Conservation (phyloP, 2,888 invertebrate genomes). For the Tortricodes alternella region DNA sequence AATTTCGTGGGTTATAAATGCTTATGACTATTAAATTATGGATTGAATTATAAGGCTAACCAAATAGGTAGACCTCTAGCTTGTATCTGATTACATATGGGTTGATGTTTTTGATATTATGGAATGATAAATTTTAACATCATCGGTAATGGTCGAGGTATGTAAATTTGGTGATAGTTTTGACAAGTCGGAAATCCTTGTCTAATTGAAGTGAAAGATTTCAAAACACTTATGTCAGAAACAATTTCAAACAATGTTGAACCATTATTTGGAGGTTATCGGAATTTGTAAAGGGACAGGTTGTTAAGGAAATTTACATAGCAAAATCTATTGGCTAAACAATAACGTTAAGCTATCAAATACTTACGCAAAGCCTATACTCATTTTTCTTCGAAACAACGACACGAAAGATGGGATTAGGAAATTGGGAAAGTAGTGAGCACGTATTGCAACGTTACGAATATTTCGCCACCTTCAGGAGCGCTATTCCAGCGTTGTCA, state of each 20-base stretch:
- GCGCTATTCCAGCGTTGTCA: too few relatives aligned
- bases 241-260: slow-evolving; percentile 10
- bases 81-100: neutral
- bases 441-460: too few relatives aligned
- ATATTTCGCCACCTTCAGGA: neutral
- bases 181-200: slow-evolving; percentile 14
- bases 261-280: slow-evolving; percentile 12
- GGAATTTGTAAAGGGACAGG: slow-evolving; percentile 3
- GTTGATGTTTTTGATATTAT: slow-evolving; percentile 1
- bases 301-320: neutral
- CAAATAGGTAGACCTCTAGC: neutral
- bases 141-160: slow-evolving; percentile 11
- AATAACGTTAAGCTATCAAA: neutral
- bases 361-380: neutral
- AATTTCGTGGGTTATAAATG: neutral
- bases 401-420: neutral
- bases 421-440: neutral
- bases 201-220: slow-evolving; percentile 18
- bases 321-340: neutral
- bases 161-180: slow-evolving; percentile 23
- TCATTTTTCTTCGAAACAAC: neutral
- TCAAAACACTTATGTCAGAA: neutral
- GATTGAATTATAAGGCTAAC: slow-evolving; percentile 5
- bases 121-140: slow-evolving; percentile 4
- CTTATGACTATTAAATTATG: slow-evolving; percentile 2